phyloP scores from a whole-genome alignment of 1,140 invertebrate genomes.

The Zaprionus kolodkinae region DNA sequence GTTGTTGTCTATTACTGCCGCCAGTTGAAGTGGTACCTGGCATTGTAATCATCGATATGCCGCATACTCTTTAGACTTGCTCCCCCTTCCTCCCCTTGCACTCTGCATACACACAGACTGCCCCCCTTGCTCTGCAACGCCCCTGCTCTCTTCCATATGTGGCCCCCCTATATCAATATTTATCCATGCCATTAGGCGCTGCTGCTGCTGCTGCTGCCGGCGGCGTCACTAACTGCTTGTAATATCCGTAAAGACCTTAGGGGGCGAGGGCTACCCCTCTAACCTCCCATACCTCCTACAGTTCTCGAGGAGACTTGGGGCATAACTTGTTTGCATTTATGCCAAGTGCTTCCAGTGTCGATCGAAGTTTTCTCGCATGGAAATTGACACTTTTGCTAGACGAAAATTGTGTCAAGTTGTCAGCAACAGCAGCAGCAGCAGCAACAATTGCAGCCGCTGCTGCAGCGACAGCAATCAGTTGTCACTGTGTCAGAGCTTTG shows the following conservation, averaged over 20 bases:
- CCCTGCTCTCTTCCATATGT: too few relatives aligned
- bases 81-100: background rate
- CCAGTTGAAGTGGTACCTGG: constrained; percentile 26
- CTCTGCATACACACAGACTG: background rate
- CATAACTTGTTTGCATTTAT: constrained; percentile 41
- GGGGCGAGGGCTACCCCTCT: background rate
- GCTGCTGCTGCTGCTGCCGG: constrained; percentile 4
- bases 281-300: background rate
- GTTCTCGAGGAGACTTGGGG: constrained; percentile 1
- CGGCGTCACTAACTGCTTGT: constrained; percentile 51
- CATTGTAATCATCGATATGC: constrained; percentile 45
- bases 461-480: constrained; percentile 58
- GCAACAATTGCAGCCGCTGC: constrained; percentile 16
- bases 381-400: constrained; percentile 72
- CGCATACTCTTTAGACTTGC: constrained; percentile 3
- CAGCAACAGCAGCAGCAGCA: constrained; percentile 45
- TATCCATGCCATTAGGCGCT: constrained; percentile 40
- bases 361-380: constrained; percentile 62
- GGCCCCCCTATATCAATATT: constrained; percentile 43
- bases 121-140: too few relatives aligned
- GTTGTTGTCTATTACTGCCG: constrained; percentile 35
- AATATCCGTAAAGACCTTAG: constrained; percentile 61
- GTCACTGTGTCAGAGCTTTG: constrained; percentile 62
- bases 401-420: constrained; percentile 79
- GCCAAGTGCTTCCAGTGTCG: constrained; percentile 29